phyloP scores from a whole-genome alignment of 2,113 vertebrate genomes.

The Leptodactylus fuscus region DNA sequence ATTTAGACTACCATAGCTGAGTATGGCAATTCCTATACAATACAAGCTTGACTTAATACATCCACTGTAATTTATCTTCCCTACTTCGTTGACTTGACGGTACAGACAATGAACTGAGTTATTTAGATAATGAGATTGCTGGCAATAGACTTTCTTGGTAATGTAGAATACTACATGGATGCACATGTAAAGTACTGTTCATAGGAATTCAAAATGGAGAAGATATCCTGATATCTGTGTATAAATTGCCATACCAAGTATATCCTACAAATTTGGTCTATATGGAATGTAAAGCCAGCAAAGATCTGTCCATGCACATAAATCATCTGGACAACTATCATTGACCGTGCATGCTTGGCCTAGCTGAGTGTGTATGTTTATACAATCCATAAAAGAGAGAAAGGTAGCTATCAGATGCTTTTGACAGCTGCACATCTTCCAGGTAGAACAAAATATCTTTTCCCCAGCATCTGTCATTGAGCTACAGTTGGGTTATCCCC shows the following conservation, averaged over 20 bases:
- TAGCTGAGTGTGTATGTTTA: no score
- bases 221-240: not conserved
- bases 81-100: slow-evolving; percentile 64
- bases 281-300: no score
- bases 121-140: slow-evolving; percentile 55
- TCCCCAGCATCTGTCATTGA: no score
- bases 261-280: no score
- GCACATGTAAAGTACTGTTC: not conserved
- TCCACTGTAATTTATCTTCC: slow-evolving; percentile 66
- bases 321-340: no score
- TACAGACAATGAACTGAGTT: slow-evolving; percentile 53
- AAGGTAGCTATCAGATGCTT: no score
- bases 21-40: slow-evolving; percentile 72
- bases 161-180: slow-evolving; percentile 40
- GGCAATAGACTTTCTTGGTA: slow-evolving; percentile 59
- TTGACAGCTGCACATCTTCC: no score
- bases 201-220: not conserved
- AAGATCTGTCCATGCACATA: no score
- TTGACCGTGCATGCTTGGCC: no score
- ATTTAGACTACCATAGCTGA: slow-evolving; percentile 72
- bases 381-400: no score
- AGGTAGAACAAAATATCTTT: no score
- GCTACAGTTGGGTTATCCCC: no score
- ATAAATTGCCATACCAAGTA: not conserved
- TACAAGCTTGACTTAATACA: slow-evolving; percentile 55